Evolutionary conservation across 37 sponge, comb jelly and placozoan genomes (phyloP).

Genomic region (Eunapius fragilis): DNA sequence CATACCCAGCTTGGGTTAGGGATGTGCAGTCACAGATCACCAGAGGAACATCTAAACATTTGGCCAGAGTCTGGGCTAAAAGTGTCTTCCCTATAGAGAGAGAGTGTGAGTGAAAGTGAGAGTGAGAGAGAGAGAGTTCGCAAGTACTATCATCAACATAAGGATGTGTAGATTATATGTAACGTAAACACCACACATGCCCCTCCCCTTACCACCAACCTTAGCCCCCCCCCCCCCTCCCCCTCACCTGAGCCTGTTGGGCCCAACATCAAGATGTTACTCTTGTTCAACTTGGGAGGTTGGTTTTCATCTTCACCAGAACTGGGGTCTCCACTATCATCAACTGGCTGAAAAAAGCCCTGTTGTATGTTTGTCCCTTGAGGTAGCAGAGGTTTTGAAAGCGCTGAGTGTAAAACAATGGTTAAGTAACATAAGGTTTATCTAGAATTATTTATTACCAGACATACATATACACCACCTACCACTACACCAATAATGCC

Average conservation of each 20-base stretch:
- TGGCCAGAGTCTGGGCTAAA: slow-evolving; percentile 88
- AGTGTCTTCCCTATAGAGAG: slow-evolving; percentile 86
- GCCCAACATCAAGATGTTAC: slow-evolving; percentile 95
- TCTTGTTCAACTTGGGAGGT: slow-evolving; percentile 78
- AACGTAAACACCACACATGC: not conserved
- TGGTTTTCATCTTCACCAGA: not conserved
- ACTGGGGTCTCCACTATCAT: not conserved
- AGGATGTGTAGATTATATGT: no score
- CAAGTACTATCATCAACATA: no score
- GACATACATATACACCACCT: not conserved
- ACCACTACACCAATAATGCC: not conserved
- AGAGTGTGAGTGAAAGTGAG: not conserved
- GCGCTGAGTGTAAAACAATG: not conserved
- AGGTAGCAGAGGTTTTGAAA: not conserved
- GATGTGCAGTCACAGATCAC: slow-evolving; percentile 99
- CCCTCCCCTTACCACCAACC: not conserved
- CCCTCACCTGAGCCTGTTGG: slow-evolving; percentile 96
- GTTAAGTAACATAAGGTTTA: not conserved
- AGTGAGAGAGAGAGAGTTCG: not conserved
- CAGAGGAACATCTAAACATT: slow-evolving; percentile 92
- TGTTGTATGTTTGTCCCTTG: not conserved
- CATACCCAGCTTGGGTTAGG: slow-evolving; percentile 99
- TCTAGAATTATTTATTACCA: not conserved
- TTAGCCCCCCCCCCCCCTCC: not conserved
- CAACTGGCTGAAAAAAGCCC: not conserved